Base-by-base conservation (phyloP, 2,113 vertebrate species). In the Sceloporus undulatus region DNA sequence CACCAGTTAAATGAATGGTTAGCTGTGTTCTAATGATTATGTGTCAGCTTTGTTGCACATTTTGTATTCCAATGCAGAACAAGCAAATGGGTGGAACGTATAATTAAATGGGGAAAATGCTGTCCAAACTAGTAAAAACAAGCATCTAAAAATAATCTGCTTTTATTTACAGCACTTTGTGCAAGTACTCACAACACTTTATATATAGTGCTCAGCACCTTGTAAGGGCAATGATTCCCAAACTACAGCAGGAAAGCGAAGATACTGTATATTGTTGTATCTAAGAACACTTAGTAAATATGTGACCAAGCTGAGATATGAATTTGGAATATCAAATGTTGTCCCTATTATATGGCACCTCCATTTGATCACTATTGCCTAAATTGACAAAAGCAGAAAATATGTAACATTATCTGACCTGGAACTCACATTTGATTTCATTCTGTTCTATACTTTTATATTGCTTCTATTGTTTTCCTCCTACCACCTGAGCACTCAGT, bases 101-200 rank as follows among this genome's bases (percentile, higher is more conserved):
- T 25, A 42, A 25, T 40, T n/a, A 48, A 48, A 9, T 40, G 59
- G 9, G 29, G 73, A 77, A 19, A 81, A 65, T 21, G 29, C 23
- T 76, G 71, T 76, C 40, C n/a, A 85, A 74, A 21, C 19, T 68
- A 62, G 21, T 65, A 54, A 66, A 81, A 75, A n/a, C 48, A 71
- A 71, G 13, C 71, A 83, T 19, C 34, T 59, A 21, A 48, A 16
- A 77, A 52, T 70, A 76, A n/a, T 40, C 29, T 65, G 56, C 23
- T 29, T 85, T 27, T 68, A 54, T 80, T 19, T 88, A 76, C 29
- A 87, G 34, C 59, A 75, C 40, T 87, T 87, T 65, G 7, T 56
- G 10, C 25, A 21, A 82, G 73, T 18, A 2, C 29, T 75, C 71
- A 34, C 76, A 76, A 18, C 25, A 54, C n/a, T 34, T 75, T 13